Evolutionary conservation across 2,797 vertebrate genomes (phyloP).

Genomic region (Agapornis canus): DNA sequence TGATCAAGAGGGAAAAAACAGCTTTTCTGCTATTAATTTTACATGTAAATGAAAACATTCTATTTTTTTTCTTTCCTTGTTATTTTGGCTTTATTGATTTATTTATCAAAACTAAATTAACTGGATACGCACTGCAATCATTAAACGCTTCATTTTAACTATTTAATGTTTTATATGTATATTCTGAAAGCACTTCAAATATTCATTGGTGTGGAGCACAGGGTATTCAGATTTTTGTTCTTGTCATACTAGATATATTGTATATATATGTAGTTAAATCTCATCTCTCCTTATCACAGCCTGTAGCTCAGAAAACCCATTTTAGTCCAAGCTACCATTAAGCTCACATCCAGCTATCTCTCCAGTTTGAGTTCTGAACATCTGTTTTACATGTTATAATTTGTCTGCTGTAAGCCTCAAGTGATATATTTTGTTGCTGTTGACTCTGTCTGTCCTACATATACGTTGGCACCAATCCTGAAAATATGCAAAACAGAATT

Average conservation of each 20-base stretch:
- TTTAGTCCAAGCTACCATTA: neutral
- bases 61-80: neutral
- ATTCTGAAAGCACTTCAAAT: neutral
- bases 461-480: neutral
- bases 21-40: neutral
- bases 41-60: neutral
- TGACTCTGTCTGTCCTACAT: neutral
- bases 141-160: neutral
- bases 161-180: neutral
- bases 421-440: slow-evolving; percentile 5
- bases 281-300: neutral
- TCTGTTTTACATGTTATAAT: slow-evolving; percentile 19
- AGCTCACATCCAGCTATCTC: neutral
- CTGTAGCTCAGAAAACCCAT: neutral
- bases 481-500: neutral
- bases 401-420: neutral
- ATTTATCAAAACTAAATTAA: neutral
- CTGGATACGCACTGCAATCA: neutral
- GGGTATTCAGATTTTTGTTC: neutral
- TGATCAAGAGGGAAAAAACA: neutral
- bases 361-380: neutral
- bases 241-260: neutral
- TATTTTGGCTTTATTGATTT: neutral
- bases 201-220: neutral
- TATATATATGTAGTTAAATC: neutral